Evolutionary conservation across 2,888 invertebrate genomes (phyloP), one percentile per base, ranked within the genome.

Genomic region (Endotricha flammealis): DNA sequence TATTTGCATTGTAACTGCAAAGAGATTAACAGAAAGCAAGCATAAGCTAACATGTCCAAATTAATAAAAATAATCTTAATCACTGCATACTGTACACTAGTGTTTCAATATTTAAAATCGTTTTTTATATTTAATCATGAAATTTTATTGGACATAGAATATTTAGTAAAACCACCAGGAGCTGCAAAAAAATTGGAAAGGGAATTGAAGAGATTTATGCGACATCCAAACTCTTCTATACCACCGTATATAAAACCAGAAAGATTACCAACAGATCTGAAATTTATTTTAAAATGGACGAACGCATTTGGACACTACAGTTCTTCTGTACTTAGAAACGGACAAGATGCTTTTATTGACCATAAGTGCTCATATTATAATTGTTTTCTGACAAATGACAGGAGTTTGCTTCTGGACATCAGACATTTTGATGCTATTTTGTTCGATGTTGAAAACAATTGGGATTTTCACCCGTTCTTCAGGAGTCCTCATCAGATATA

Each of bases 341-440:
- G 79, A 0, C 79, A 81, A 41, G 28, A 39, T 1, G 38, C 55
- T 0, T 82, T 82, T 29, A 37, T 75, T 1, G 45, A 61, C 1
- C 44, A 49, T 10, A 73, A 79, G 2, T 86, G 88, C 39, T 52
- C 70, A 0, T 64, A 68, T 37, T 58, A 53, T 6, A 85, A 88
- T 33, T 90, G 90, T 42, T 83, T 58, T 38, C 53, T 88, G 1
- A 87, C 79, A 0, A 64, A 53, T 14, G 55, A 76, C 3, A 75
- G 60, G 32, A 51, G 42, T 2, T 70, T 48, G 28, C 42, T 82
- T 0, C 47, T 62, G 0, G 72, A 88, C 36, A 59, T 75, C 3
- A 57, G 70, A 8, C 44, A 67, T 14, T 85, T 59, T 22, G 87
- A 89, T 29, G 90, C 88, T 0, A 64, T 90, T 4, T 30, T 90